Conservation (phyloP, 2,113 vertebrate species). For the Pelecanus crispus region DNA sequence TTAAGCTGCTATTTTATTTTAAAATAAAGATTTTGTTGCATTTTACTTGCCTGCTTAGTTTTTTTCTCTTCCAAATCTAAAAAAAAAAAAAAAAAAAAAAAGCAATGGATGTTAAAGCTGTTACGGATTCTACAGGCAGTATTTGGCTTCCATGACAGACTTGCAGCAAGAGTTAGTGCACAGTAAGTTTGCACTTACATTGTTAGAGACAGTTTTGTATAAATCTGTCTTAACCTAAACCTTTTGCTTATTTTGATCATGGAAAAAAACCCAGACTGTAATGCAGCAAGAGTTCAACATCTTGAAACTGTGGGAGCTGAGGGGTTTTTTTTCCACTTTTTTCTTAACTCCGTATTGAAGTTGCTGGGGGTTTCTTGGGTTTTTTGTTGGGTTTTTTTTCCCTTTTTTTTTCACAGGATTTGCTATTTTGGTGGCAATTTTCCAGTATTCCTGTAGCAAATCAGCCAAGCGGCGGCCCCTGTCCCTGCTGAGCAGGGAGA, state of each 20-base stretch:
- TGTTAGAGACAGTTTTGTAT: neutral
- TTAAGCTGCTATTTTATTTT: neutral
- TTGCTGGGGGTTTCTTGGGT: neutral
- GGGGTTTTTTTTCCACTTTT: neutral
- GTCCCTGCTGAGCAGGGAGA: conserved; percentile 49
- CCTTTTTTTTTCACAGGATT: neutral
- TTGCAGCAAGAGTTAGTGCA: neutral
- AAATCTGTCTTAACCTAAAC: neutral
- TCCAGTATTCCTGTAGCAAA: conserved; percentile 47
- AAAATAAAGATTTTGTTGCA: conserved; percentile 5
- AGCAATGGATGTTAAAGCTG: neutral
- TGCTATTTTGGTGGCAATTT: conserved; percentile 51
- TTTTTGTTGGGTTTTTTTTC: too few species aligned
- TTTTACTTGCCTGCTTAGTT: neutral
- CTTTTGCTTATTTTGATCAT: neutral
- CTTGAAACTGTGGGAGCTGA: neutral
- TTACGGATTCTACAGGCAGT: neutral
- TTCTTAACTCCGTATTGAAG: neutral
- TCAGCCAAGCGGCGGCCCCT: neutral
- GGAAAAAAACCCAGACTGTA: neutral
- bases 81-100: neutral
- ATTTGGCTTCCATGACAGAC: neutral
- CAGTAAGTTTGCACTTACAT: neutral
- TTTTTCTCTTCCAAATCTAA: neutral
- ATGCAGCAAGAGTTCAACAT: neutral